Conservation (phyloP, 2,113 vertebrate genomes). For the Pseudopodoces humilis region DNA sequence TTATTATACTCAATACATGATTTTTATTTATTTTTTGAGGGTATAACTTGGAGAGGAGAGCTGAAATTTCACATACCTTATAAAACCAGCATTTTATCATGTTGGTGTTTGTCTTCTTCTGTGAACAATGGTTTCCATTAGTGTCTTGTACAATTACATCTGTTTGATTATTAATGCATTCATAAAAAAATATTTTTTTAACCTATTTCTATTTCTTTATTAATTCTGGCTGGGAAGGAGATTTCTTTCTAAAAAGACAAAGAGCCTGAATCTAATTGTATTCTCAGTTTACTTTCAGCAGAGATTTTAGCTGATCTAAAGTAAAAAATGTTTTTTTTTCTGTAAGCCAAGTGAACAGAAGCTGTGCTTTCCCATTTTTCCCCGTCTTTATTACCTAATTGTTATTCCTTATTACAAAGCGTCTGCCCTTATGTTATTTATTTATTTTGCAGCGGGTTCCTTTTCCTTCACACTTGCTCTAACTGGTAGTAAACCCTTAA, state of each 20-base stretch:
- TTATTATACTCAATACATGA: neutral
- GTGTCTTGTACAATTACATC: neutral
- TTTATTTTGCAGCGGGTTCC: neutral
- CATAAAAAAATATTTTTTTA: neutral
- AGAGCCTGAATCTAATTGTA: neutral
- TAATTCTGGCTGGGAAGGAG: neutral
- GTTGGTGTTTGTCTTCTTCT: neutral
- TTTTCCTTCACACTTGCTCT: neutral
- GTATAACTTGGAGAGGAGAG: neutral
- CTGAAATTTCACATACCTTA: neutral
- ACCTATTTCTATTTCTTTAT: neutral
- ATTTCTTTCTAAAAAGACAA: constrained; percentile 33
- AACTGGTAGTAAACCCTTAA: neutral
- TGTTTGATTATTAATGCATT: constrained; percentile 12
- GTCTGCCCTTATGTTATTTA: neutral
- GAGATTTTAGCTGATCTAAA: constrained; percentile 5
- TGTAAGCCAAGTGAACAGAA: constrained; percentile 6
- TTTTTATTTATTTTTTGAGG: constrained; percentile 6
- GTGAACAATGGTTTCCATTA: neutral
- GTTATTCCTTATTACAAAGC: neutral
- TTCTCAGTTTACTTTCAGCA: constrained; percentile 4
- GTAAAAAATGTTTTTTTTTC: neutral
- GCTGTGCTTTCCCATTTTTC: neutral
- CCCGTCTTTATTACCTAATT: neutral
- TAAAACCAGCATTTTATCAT: neutral